Evolutionary conservation across 2,797 vertebrate genomes (phyloP).

Genomic region (Brachymystax lenok): DNA sequence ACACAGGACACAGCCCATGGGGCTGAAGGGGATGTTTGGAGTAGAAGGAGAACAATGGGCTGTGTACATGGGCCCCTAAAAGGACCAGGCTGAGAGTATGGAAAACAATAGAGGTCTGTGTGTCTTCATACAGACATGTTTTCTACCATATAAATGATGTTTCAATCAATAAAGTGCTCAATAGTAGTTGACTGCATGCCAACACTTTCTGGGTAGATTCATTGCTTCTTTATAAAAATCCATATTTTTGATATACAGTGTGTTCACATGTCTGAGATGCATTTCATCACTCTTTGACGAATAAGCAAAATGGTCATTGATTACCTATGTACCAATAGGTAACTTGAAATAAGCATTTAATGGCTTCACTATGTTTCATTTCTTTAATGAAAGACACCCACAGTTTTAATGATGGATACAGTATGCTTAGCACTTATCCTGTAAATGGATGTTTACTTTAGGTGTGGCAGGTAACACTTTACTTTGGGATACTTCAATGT

Average conservation of each 20-base stretch:
- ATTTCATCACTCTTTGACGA: not conserved
- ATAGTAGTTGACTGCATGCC: not conserved
- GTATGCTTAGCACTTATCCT: slow-evolving; percentile 20
- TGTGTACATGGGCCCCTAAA: slow-evolving; percentile 23
- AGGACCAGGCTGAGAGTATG: slow-evolving; percentile 23
- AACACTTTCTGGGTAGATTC: not conserved
- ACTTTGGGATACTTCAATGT: slow-evolving; percentile 14
- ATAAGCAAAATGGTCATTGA: not conserved
- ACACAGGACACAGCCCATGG: slow-evolving; percentile 48
- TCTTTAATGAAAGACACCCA: not conserved
- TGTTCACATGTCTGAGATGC: not conserved
- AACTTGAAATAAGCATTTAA: no score
- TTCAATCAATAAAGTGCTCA: slow-evolving; percentile 1
- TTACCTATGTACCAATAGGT: not conserved
- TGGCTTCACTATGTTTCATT: no score
- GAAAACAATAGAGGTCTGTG: slow-evolving; percentile 32
- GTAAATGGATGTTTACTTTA: slow-evolving; percentile 39
- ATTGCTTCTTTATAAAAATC: not conserved
- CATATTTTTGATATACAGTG: not conserved
- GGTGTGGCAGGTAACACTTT: slow-evolving; percentile 32
- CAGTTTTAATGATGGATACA: not conserved
- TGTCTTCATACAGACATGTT: slow-evolving; percentile 9
- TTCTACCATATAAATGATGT: not conserved
- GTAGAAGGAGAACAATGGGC: slow-evolving; percentile 63
- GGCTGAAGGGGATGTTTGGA: slow-evolving; percentile 46